phyloP scores from a whole-genome alignment of 2,113 vertebrate species.

The Rhea pennata region DNA sequence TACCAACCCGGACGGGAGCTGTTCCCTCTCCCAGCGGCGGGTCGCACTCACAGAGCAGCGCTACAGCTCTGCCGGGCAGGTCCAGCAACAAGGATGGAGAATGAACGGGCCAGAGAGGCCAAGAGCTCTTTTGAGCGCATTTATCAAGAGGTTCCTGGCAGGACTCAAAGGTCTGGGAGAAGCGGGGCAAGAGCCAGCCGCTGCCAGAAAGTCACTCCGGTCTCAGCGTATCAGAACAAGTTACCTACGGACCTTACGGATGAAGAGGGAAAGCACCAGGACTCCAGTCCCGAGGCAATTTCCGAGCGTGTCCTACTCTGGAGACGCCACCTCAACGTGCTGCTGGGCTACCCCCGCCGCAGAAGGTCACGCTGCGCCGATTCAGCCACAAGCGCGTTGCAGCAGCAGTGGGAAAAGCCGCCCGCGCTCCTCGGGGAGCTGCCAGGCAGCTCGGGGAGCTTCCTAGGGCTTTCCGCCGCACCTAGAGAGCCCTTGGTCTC shows the following conservation, averaged over 20 bases:
- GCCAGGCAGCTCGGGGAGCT: accelerated
- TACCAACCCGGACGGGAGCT: background rate
- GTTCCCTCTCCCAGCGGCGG: too few species aligned
- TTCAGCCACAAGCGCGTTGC: too few species aligned
- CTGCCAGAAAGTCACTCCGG: background rate
- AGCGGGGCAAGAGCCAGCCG: background rate
- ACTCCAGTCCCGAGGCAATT: accelerated
- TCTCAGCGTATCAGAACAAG: background rate
- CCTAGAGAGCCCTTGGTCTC: background rate
- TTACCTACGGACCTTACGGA: accelerated
- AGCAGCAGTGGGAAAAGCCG: background rate
- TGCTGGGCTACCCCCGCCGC: too few species aligned
- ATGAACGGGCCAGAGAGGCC: background rate
- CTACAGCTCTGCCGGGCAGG: background rate
- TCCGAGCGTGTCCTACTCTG: accelerated
- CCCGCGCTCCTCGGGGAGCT: accelerated
- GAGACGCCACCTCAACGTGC: background rate
- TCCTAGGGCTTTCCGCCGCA: too few species aligned
- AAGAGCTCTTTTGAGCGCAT: background rate
- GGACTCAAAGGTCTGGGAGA: accelerated
- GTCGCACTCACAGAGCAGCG: too few species aligned
- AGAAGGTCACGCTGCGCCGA: too few species aligned
- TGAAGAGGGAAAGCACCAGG: background rate
- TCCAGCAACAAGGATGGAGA: accelerated
- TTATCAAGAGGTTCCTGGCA: background rate